Conservation (phyloP, 1,140 invertebrate species). For the Holcopasites calliopsidis region DNA sequence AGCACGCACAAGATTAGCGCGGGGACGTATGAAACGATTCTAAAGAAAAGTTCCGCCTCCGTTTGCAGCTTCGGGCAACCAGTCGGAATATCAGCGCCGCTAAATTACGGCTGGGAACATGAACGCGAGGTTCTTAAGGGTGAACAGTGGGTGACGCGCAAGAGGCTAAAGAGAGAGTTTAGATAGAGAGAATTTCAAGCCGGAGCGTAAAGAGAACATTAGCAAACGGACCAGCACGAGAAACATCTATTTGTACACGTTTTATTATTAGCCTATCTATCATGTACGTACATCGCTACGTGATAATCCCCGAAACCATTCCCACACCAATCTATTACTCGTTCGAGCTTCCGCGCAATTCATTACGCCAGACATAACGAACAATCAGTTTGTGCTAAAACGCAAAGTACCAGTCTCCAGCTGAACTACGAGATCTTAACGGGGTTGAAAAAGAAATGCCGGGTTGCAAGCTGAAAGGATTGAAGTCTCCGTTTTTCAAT, state of each 20-base stretch:
- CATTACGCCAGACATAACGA: background rate
- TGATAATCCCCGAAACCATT: constrained; percentile 2
- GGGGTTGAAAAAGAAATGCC: too few species aligned
- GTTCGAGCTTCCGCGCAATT: background rate
- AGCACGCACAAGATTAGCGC: too few species aligned
- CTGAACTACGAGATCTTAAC: background rate
- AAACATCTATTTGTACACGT: constrained; percentile 18
- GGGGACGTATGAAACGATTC: background rate
- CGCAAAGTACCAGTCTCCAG: background rate
- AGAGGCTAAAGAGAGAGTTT: constrained; percentile 28
- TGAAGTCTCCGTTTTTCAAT: too few species aligned
- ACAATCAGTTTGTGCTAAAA: background rate
- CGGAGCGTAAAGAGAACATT: constrained; percentile 19
- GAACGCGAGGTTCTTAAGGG: constrained; percentile 5
- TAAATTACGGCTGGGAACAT: constrained; percentile 3
- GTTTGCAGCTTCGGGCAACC: background rate
- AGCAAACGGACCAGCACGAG: constrained; percentile 7
- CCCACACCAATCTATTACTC: background rate
- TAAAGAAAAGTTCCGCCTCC: background rate
- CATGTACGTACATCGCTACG: background rate
- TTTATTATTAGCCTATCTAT: constrained; percentile 29
- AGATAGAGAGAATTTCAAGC: constrained; percentile 30
- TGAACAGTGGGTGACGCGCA: constrained; percentile 8
- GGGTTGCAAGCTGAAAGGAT: too few species aligned
- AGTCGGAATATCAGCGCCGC: background rate